Evolutionary conservation across 2,113 vertebrate genomes (phyloP), one percentile per base, ranked within the genome.

Genomic region (Charina bottae): DNA sequence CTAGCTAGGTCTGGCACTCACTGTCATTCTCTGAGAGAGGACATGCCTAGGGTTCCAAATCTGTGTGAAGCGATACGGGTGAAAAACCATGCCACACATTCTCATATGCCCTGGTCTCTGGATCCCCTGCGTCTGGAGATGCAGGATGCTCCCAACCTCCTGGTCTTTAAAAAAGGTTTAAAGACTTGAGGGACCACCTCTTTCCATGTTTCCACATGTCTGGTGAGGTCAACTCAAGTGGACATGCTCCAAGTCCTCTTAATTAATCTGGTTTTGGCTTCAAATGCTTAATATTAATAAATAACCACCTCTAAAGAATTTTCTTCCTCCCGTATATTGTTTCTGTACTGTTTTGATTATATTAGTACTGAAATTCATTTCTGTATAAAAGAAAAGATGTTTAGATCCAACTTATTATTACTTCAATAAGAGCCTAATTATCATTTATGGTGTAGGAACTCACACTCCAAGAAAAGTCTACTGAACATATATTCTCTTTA

Each of bases 401-500:
- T 23, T 11, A 42, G 23, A 88, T 33, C 42, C 42, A 42, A 15
- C 19, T 78, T 15, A 95, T 91, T 23, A 95, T 89, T 91, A 88
- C 94, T 85, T 92, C 90, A 85, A 91, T 90, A 91, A 60, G 42
- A 90, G 28, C 4, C 37, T 84, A 85, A 96, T 85, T 93, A 88
- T 95, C 84, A 87, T 85, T 91, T 93, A 93, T 93, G 95, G 95
- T 94, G 42, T 78, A 42, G 33, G 72, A 96, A 94, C 42, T 95
- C 62, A 86, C 94, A 94, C 96, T 95, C 88, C 89, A 93, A 95
- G 90, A 94, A 17, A 95, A 94, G 64, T 85, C 85, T 0, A 7
- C 17, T 96, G 93, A 95, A 96, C 93, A 93, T 94, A 86, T 15
- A 94, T 62, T 93, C 92, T 28, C 58, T 86, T 92, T 95, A 28